Percentiles rank a stretch among this genome's conserved stretches.
These are phyloP conservation scores for Parnassius orleans DNA, from an alignment of 2,888 invertebrate species.

Conservation along the genomic window DNA sequence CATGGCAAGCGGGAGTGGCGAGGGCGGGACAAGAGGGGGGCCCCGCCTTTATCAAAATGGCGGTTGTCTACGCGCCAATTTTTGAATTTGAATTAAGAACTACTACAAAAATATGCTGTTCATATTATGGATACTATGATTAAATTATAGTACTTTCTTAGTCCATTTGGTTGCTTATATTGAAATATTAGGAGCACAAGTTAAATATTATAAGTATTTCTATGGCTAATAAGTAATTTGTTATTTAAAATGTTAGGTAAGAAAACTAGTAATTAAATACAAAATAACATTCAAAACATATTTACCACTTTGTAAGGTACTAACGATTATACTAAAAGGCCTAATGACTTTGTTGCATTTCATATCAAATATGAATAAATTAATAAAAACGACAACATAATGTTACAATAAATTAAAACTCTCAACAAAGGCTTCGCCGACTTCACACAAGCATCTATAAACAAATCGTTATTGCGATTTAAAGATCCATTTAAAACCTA, in stretches of 20 bases:
- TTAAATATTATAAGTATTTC: no score
- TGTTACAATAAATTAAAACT: conserved; percentile 56
- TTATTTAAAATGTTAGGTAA: no score
- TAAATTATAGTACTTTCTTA: no score
- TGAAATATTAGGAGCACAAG: no score
- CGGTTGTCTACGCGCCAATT: conserved; percentile 81
- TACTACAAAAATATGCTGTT: conserved; percentile 15
- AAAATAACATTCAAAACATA: no score
- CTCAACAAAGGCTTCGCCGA: conserved; percentile 57
- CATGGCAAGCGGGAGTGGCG: conserved; percentile 70
- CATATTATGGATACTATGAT: no score
- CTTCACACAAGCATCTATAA: conserved; percentile 61
- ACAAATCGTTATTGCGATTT: conserved; percentile 81
- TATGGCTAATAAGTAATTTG: no score
- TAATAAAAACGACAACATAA: conserved; percentile 30
- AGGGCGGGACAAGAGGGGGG: conserved; percentile 75
- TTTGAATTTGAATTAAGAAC: conserved; percentile 55
- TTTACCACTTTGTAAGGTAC: no score
- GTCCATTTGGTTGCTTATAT: no score
- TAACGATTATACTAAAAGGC: neutral
- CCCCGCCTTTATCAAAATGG: conserved; percentile 82
- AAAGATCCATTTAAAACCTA: conserved; percentile 79
- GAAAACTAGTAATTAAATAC: no score
- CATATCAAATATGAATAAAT: neutral
- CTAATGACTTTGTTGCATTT: neutral